phyloP scores from a whole-genome alignment of 2,797 vertebrate species.

The Coranthus polyacanthus region DNA sequence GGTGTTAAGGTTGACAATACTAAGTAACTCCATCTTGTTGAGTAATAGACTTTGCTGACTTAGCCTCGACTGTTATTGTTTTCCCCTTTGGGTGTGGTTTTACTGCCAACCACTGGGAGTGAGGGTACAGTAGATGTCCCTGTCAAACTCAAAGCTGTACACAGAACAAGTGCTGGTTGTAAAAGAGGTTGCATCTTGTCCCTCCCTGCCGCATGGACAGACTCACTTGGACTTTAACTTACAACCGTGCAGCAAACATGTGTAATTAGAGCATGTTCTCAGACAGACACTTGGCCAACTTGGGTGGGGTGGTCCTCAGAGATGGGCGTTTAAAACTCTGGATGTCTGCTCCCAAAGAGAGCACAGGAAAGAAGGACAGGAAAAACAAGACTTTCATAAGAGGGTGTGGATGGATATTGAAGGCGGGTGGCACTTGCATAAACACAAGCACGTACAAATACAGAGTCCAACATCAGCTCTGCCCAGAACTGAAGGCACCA shows the following conservation, averaged over 20 bases:
- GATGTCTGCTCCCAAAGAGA: constrained; percentile 46
- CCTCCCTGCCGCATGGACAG: constrained; percentile 66
- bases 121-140: constrained; percentile 70
- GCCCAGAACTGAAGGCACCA: constrained; percentile 40
- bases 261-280: constrained; percentile 64
- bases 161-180: constrained; percentile 69
- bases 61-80: constrained; percentile 51
- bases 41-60: constrained; percentile 50
- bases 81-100: constrained; percentile 80
- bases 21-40: constrained; percentile 51
- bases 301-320: constrained; percentile 77
- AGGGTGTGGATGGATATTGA: constrained; percentile 80
- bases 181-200: constrained; percentile 72
- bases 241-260: constrained; percentile 51
- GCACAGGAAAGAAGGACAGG: constrained; percentile 64
- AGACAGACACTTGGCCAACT: constrained; percentile 50
- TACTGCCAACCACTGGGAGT: constrained; percentile 68
- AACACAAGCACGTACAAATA: constrained; percentile 43
- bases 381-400: constrained; percentile 81
- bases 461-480: constrained; percentile 39
- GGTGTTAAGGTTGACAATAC: background rate
- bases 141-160: constrained; percentile 65
- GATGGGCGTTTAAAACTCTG: constrained; percentile 70
- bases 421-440: constrained; percentile 76
- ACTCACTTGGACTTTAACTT: constrained; percentile 47